Base-by-base conservation (phyloP, 2,113 vertebrate species). In the Monopterus albus region DNA sequence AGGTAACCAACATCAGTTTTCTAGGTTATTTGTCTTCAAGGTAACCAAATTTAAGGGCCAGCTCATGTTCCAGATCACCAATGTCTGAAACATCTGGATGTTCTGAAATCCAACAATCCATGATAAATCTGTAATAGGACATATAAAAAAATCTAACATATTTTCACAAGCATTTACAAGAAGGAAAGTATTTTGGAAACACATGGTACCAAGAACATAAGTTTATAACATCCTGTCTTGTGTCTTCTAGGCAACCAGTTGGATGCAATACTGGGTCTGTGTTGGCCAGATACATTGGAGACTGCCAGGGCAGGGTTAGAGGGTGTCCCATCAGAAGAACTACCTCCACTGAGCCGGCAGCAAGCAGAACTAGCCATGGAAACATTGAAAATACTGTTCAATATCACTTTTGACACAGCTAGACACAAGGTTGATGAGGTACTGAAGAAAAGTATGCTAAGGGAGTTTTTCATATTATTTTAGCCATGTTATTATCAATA, bases 371-470 rank as follows among this genome's bases (percentile, higher is more conserved):
- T 92, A 6, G 94, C 94, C 76, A 97, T 98, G 96, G 97, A 98
- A 86, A 95, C 96, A 73, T 94, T 98, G 58, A 98, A 98, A 87
- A 95, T 98, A 82, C 94, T 98, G 39, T 98, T 98, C 85, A 98
- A 98, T 35, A 92, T 98, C 88, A 98, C 96, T 13, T 96, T 95
- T 35, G 94, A 97, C 72, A 93, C 91, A 33, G 79, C 88, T 84
- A 94, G 84, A 67, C 92, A 89, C 36, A 94, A 96, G 35, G 94
- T 94, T 18, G 96, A 96, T 0, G 95, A 98, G 96, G 97, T 97
- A 91, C 36, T 5, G 1, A 49, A 31, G 17, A n/a, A 8, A 53
- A 31, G n/a, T 1, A 7, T 18, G 15, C 1, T 28, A 7, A 18
- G 28, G 12, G 23, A 9, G 5, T 4, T 33, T n/a, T 51, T 47